Percentiles rank a stretch among this genome's conserved stretches.
Evolutionary conservation across 2,797 vertebrate genomes (phyloP).

Genomic region (Falco columbarius): DNA sequence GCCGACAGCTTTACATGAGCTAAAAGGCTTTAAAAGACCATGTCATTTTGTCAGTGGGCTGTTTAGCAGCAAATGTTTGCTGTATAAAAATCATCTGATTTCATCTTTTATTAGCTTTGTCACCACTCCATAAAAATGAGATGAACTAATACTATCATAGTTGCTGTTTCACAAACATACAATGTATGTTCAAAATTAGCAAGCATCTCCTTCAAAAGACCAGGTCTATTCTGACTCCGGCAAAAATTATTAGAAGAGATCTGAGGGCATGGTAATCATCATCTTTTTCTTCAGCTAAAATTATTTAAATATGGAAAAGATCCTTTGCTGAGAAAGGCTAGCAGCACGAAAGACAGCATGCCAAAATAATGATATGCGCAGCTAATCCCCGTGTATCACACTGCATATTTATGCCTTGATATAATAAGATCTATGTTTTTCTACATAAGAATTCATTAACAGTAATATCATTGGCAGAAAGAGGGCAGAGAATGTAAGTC

Average conservation of each 20-base stretch:
- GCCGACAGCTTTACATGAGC: neutral
- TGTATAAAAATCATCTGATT: conserved; percentile 24
- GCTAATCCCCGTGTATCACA: conserved; percentile 10
- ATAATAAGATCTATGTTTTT: conserved; percentile 2
- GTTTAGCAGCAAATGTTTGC: neutral
- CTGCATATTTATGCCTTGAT: conserved; percentile 27
- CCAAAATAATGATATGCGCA: neutral
- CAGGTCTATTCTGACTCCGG: neutral
- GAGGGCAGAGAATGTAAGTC: neutral
- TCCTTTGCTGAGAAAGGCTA: neutral
- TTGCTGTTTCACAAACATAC: neutral
- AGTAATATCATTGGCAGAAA: conserved; percentile 35
- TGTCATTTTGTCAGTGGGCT: neutral
- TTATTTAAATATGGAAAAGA: conserved; percentile 1
- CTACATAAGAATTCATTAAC: conserved; percentile 37
- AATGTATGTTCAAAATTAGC: neutral
- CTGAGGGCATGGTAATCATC: neutral
- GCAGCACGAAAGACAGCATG: neutral
- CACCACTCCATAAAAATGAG: neutral
- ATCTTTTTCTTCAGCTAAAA: neutral
- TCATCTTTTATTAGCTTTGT: conserved; percentile 16
- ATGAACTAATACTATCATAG: neutral
- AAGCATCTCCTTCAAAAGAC: neutral
- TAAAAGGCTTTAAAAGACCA: conserved; percentile 23
- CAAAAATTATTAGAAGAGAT: neutral